Evolutionary conservation across 2,888 invertebrate genomes (phyloP), one percentile per base, ranked within the genome.

Genomic region (Cacoxenus indagator): DNA sequence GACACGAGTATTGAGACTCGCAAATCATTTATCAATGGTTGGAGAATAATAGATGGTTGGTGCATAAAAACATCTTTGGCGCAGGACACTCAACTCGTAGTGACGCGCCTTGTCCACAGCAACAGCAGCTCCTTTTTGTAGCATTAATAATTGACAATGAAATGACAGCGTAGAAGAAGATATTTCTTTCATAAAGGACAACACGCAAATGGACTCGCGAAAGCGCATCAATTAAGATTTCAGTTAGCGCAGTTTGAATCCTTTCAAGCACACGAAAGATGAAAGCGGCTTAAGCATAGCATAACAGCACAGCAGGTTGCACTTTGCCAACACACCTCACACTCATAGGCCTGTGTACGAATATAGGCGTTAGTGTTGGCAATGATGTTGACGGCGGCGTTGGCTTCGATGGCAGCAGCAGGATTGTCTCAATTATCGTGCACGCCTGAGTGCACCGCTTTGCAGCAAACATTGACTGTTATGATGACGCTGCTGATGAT

Each of bases 41-140:
- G 5, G 9, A 37, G 14, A 37, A 37, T 37, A 37, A 37, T 37
- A 37, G 37, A 8, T n/a, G n/a, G n/a, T n/a, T n/a, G n/a, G n/a
- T n/a, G n/a, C n/a, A n/a, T n/a, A n/a, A n/a, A 5, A 37, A 37
- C 37, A 29, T 9, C 0, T 68, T 69, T 70, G 72, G 71, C 68
- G 73, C 73, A 69, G 68, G 73, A n/a, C n/a, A n/a, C n/a, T n/a
- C n/a, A n/a, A n/a, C n/a, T n/a, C n/a, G n/a, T n/a, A n/a, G n/a
- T n/a, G n/a, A n/a, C n/a, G n/a, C n/a, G n/a, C 69, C 64, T 74
- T 14, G 54, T 3, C 24, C 4, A 1, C 24, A 19, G 24, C 27
- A 55, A 26, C 24, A 22, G 73, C 74, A 31, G 73, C 69, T 68
- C 75, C 71, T 73, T 76, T 77, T 77, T 75, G 75, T 77, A 73